Evolutionary conservation across 2,797 vertebrate species (phyloP).

Genomic region (Vespertilio murinus): DNA sequence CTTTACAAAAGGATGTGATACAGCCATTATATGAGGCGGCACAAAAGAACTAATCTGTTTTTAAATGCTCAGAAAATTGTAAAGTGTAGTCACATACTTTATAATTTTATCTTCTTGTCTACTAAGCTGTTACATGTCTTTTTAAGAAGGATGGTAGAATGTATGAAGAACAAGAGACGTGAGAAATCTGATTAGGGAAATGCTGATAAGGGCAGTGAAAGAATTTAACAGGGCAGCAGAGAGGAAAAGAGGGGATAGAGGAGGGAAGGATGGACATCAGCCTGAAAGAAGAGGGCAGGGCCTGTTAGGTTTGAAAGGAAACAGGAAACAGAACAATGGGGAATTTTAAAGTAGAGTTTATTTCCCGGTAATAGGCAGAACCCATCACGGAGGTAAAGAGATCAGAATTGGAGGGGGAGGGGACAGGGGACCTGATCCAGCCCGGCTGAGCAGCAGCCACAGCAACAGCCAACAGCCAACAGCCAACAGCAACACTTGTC

Average conservation of each 20-base stretch:
- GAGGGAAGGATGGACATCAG: not conserved
- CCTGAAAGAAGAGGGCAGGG: not conserved
- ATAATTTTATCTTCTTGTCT: not conserved
- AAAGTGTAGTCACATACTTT: not conserved
- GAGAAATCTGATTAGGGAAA: not conserved
- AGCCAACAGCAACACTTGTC: too few relatives aligned
- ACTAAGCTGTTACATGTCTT: not conserved
- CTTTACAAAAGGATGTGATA: not conserved
- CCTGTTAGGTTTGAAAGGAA: too few relatives aligned
- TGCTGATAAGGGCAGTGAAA: not conserved
- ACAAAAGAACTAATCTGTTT: not conserved
- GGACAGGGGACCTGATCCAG: too few relatives aligned
- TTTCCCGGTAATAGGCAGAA: too few relatives aligned
- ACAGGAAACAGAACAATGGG: too few relatives aligned
- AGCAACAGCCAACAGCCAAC: too few relatives aligned
- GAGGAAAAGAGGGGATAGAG: not conserved
- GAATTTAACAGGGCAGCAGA: conserved; percentile 45
- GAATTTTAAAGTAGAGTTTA: too few relatives aligned
- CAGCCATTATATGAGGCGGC: not conserved
- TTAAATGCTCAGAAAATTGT: not conserved
- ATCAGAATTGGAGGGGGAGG: too few relatives aligned
- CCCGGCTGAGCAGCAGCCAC: too few relatives aligned
- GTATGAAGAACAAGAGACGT: not conserved
- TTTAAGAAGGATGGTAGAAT: not conserved
- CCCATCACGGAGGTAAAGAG: too few relatives aligned